Evolutionary conservation across 2,888 invertebrate species (phyloP), one percentile per base, ranked within the genome.

Genomic region (Zaprionus bogoriensis): DNA sequence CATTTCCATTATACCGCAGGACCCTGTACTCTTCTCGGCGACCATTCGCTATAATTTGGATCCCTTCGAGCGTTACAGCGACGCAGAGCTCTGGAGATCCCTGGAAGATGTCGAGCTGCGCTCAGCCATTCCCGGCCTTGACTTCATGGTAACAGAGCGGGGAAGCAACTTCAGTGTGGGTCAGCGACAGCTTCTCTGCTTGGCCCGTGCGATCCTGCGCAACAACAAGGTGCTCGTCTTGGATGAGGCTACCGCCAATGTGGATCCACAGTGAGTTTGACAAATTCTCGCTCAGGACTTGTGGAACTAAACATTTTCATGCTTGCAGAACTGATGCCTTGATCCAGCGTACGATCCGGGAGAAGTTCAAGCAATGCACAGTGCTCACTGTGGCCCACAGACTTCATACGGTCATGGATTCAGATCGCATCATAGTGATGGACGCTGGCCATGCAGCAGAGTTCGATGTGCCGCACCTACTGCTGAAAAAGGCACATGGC

Each of bases 341-440:
- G 59, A 97, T 97, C 81, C 97, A 97, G 90, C 93, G 92, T 87
- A 96, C 97, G 0, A 97, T 98, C 57, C 92, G 97, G 55, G 92
- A 92, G 36, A 95, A 95, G 85, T 98, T 98, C 89, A 92, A 92
- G 10, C 92, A 94, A 17, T 97, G 97, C 90, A 97, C 97, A 0
- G 97, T 98, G 6, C 91, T 98, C 36, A 98, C 97, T 0, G 96
- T 98, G 28, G 98, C 98, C 3, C 98, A 98, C 91, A 93, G 98
- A 38, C 92, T 98, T 23, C 95, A 98, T 89, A 98, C 98, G 0
- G 96, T 98, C 67, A 97, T 98, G 95, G 98, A 98, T 90, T 96
- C 96, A 0, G 96, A 97, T 91, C 93, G 95, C 63, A 95, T 97
- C 14, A 92, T 98, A 88, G 97, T 98, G 1, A 95, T 98, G 94